Base-by-base conservation (phyloP, 2,113 vertebrate genomes). In the Butorides virescens region DNA sequence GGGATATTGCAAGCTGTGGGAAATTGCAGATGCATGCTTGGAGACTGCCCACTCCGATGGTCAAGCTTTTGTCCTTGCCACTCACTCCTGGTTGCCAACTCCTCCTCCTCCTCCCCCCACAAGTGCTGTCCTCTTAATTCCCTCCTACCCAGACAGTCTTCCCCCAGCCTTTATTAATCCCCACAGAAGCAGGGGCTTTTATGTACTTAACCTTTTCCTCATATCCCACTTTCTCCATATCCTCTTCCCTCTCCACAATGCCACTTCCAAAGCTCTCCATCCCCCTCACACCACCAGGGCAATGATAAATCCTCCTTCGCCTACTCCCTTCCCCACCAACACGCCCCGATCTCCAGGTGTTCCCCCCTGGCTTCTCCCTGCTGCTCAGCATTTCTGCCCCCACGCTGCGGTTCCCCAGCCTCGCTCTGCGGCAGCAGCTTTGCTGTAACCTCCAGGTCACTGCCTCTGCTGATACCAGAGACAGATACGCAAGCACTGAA, bases 331-430 rank as follows among this genome's bases (percentile, higher is more conserved):
- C 49, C 15, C 26, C 2, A 2, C 66, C 80, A 79, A 76, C 4
- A 0, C 7, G 1, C 27, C 18, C 55, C 7, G 36, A 92, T 82
- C 34, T 26, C 56, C 93, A 96, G 87, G 93, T 96, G 87, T 65
- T 90, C 34, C 47, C 27, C 7, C 9, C 13, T 5, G 55, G 55
- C 71, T 70, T 32, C 42, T 83, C 79, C 56, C 58, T 8, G 0
- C 32, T 58, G 20, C 37, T 81, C 68, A 80, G 67, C 2, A 3
- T 53, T 92, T 68, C 92, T 90, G 63, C 50, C 75, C 66, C 67
- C 53, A 73, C 0, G 0, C 46, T 93, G 67, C 0, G 1, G 44
- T 11, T 91, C 39, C 50, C 47, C 76, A 71, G 44, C 25, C n/a
- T 53, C 36, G 19, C 37, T 71, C 63, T 16, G 7, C 0, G 1